Evolutionary conservation across 2,888 invertebrate species (phyloP).

Genomic region (Creontiades dilutus): DNA sequence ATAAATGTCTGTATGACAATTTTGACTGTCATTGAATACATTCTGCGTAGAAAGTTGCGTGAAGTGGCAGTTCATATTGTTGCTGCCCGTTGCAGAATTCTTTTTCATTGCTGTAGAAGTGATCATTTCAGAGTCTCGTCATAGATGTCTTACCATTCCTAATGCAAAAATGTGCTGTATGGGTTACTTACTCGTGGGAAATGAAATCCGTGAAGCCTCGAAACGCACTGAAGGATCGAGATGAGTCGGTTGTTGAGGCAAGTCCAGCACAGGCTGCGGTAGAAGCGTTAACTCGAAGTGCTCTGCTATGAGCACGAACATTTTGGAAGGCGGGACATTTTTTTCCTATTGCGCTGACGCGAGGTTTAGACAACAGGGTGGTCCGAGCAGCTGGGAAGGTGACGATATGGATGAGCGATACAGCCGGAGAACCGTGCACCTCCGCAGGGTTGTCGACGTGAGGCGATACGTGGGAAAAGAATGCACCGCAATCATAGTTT

Average conservation of each 20-base stretch:
- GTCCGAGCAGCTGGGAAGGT: background rate
- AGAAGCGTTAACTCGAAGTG: background rate
- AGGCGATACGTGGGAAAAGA: no score
- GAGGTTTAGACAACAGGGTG: background rate
- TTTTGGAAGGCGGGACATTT: no score
- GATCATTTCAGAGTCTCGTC: background rate
- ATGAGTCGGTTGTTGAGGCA: background rate
- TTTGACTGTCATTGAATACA: no score
- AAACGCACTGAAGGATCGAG: slow-evolving; percentile 2
- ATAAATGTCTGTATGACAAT: no score
- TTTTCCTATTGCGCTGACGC: background rate
- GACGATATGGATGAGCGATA: background rate
- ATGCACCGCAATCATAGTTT: no score
- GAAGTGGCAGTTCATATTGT: background rate
- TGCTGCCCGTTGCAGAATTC: background rate
- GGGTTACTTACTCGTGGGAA: background rate
- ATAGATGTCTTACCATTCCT: background rate
- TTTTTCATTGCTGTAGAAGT: background rate
- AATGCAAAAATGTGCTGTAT: background rate
- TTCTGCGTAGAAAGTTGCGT: background rate
- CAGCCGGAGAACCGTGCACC: no score
- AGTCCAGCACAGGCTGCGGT: background rate
- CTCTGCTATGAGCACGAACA: background rate
- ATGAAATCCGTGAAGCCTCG: slow-evolving; percentile 35
- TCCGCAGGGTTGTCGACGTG: no score